Evolutionary conservation across 2,888 invertebrate genomes (phyloP), one percentile per base, ranked within the genome.

Genomic region (Hirtodrosophila trivittata): DNA sequence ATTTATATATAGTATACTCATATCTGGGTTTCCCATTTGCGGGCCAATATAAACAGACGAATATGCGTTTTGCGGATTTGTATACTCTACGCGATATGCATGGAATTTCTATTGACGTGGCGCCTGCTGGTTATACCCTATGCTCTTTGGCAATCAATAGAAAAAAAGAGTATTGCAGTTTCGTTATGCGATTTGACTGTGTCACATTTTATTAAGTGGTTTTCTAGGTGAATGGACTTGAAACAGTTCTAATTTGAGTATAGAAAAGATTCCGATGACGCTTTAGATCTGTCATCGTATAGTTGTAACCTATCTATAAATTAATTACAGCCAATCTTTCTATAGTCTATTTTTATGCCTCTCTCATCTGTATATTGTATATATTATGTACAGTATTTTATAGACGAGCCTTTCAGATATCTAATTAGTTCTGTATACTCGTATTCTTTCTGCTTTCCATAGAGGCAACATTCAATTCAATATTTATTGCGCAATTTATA

Each of bases 401-500:
- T 32, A 50, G 41, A 59, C 46, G 25, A 41, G 7, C 30, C 18
- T 21, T n/a, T 21, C 2, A 21, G 9, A 13, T 6, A 1, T 13
- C 13, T 12, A 1, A 0, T n/a, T n/a, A 9, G 1, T 18, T 12
- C 3, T 46, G 5, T 33, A n/a, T n/a, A n/a, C n/a, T 5, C 18
- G 30, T 1, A 10, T 37, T 25, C 12, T 6, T 37, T 30, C n/a
- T 41, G n/a, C 7, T 59, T 62, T 54, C 35, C 46, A 51, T 25
- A 38, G 21, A 43, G 9, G 14, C n/a, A 35, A 49, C 43, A 71
- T 56, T 78, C 66, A 66, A 83, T 78, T 86, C 52, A 72, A 72
- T 71, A 78, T 85, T 75, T 82, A 75, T 58, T 33, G 68, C 46
- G 37, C 58, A 57, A 64, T 85, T 71, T 32, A 57, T 18, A 46